Percentiles rank a stretch among this genome's conserved stretches.
phyloP scores from a whole-genome alignment of 2,888 invertebrate genomes.

The Mythimna ferrago region DNA sequence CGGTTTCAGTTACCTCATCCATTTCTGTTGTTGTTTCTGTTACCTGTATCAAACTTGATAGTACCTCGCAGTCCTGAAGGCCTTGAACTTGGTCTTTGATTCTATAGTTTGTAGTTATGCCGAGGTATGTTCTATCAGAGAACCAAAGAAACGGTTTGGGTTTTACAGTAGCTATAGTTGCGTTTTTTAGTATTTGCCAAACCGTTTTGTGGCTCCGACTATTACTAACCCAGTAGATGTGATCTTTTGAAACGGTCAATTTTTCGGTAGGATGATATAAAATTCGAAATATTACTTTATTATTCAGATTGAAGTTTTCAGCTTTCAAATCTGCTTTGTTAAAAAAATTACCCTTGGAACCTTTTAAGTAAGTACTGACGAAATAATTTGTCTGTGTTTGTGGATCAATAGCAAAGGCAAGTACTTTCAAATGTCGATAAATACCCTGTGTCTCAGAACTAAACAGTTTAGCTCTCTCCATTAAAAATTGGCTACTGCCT shows the following conservation, averaged over 20 bases:
- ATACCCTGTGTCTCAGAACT: constrained; percentile 92
- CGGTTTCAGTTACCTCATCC: background rate
- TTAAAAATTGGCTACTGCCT: constrained; percentile 84
- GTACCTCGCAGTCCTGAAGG: constrained; percentile 72
- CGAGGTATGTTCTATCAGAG: constrained; percentile 72
- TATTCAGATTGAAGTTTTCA: constrained; percentile 56
- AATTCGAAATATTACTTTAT: constrained; percentile 92
- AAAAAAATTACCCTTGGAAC: constrained; percentile 93
- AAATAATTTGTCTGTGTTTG: constrained; percentile 93
- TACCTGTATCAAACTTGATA: constrained; percentile 66
- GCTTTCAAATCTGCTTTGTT: constrained; percentile 94
- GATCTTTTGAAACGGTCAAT: constrained; percentile 93
- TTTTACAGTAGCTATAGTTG: background rate
- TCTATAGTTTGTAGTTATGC: constrained; percentile 81
- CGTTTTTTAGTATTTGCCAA: background rate
- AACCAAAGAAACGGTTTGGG: background rate
- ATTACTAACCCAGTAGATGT: constrained; percentile 95
- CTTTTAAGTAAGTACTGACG: constrained; percentile 89
- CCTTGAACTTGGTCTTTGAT: constrained; percentile 77
- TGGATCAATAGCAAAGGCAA: constrained; percentile 94
- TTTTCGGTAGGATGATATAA: constrained; percentile 65
- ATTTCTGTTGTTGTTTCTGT: background rate
- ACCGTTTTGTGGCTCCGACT: background rate
- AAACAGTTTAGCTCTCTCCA: constrained; percentile 94
- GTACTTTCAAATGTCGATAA: constrained; percentile 91